Evolutionary conservation across 2,888 invertebrate genomes (phyloP).

Genomic region (Tenthredo mesomela): DNA sequence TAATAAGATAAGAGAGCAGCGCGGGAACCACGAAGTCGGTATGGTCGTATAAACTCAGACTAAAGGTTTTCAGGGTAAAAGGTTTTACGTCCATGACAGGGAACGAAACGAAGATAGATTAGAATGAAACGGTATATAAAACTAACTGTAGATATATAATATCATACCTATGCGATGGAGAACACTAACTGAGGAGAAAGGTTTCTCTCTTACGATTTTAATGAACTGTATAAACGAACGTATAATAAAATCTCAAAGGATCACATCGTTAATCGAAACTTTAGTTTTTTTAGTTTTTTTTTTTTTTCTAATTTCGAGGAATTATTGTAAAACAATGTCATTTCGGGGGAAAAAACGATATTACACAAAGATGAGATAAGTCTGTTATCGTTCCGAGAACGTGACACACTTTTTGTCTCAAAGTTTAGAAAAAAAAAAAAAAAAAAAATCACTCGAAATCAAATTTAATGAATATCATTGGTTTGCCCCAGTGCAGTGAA

Average conservation of each 20-base stretch:
- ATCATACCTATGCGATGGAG: background rate
- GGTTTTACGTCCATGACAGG: background rate
- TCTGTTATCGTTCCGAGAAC: too few relatives aligned
- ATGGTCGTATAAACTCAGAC: conserved; percentile 11
- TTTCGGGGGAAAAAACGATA: too few relatives aligned
- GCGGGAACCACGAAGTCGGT: background rate
- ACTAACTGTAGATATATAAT: background rate
- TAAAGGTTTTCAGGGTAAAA: conserved; percentile 8
- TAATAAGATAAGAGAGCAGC: conserved; percentile 7
- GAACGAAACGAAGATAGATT: background rate
- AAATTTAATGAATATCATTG: too few relatives aligned
- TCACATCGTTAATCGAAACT: too few relatives aligned
- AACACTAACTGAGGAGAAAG: background rate
- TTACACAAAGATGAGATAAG: too few relatives aligned
- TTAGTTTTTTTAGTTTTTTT: too few relatives aligned
- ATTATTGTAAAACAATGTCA: too few relatives aligned
- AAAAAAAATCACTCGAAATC: too few relatives aligned
- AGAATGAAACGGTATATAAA: conserved; percentile 2
- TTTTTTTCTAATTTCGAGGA: too few relatives aligned
- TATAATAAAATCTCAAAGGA: background rate
- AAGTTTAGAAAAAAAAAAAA: too few relatives aligned
- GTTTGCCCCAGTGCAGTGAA: too few relatives aligned
- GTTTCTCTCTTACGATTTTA: background rate
- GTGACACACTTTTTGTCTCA: too few relatives aligned
- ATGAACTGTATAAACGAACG: background rate